Percentiles rank a stretch among this genome's conserved stretches.
phyloP scores from a whole-genome alignment of 1,140 invertebrate genomes.

The Drosophila ananassae region DNA sequence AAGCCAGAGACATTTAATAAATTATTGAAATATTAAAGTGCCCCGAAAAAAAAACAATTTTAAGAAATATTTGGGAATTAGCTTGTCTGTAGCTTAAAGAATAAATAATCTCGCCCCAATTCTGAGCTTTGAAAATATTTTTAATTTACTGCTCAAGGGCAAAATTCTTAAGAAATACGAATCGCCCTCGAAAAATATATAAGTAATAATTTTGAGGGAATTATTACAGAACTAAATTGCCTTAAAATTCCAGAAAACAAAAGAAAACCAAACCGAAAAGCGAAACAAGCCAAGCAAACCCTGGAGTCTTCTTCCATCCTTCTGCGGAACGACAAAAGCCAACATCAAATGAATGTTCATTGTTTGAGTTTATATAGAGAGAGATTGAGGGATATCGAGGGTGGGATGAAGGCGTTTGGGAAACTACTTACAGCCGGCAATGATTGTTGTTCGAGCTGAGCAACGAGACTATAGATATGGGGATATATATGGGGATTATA shows the following conservation, averaged over 20 bases:
- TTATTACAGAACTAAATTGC: constrained; percentile 25
- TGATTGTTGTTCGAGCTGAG: constrained; percentile 56
- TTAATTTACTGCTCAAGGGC: constrained; percentile 28
- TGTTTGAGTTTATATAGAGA: constrained; percentile 42
- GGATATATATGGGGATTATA: constrained; percentile 56
- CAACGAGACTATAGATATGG: constrained; percentile 38
- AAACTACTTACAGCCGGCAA: constrained; percentile 54
- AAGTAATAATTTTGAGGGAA: constrained; percentile 12
- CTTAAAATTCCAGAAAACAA: constrained; percentile 21
- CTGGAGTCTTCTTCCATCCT: constrained; percentile 6
- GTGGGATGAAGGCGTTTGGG: constrained; percentile 27
- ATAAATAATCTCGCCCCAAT: constrained; percentile 11
- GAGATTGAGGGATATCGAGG: background rate
- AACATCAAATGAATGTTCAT: constrained; percentile 49
- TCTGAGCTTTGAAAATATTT: constrained; percentile 21
- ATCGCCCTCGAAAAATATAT: constrained; percentile 5
- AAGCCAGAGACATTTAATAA: constrained; percentile 28
- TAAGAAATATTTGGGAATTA: no score
- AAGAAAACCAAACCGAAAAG: background rate
- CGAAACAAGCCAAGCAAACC: constrained; percentile 5
- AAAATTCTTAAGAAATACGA: background rate
- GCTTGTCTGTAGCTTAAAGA: background rate
- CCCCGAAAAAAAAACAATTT: background rate
- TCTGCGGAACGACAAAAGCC: constrained; percentile 21
- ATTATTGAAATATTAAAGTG: background rate